These are phyloP conservation scores for Branchinecta sandiegonensis DNA, from an alignment of 2,888 invertebrate genomes.

Conservation along the genomic window DNA sequence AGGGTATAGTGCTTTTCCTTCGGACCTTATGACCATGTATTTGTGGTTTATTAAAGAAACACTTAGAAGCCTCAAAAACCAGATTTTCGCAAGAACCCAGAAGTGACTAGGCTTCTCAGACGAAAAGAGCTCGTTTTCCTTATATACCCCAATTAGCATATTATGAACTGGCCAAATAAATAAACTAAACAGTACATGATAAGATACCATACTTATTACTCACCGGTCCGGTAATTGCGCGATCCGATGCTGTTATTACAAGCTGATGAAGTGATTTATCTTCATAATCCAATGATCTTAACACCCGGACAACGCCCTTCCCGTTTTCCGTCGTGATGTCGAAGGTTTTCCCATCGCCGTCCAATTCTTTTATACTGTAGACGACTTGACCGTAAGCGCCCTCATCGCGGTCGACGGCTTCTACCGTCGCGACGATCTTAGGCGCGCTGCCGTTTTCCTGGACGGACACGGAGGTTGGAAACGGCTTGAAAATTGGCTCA, in stretches of 20 bases:
- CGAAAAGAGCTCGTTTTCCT: too few relatives aligned
- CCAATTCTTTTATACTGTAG: slow-evolving; percentile 67
- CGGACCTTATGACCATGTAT: too few relatives aligned
- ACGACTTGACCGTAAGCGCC: slow-evolving; percentile 84
- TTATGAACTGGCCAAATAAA: too few relatives aligned
- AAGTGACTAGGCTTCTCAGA: too few relatives aligned
- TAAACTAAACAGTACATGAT: too few relatives aligned
- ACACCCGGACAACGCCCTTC: slow-evolving; percentile 63
- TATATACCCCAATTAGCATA: too few relatives aligned
- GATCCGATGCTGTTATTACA: slow-evolving; percentile 62
- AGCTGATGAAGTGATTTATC: slow-evolving; percentile 71
- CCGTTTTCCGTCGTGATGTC: slow-evolving; percentile 67
- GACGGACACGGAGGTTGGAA: slow-evolving; percentile 63
- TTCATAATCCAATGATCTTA: slow-evolving; percentile 67
- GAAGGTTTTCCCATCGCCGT: slow-evolving; percentile 60
- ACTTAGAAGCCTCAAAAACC: too few relatives aligned
- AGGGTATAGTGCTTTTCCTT: too few relatives aligned
- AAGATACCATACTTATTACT: neutral
- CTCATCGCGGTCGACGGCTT: slow-evolving; percentile 77
- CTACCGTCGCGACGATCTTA: slow-evolving; percentile 58
- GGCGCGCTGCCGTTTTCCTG: slow-evolving; percentile 58
- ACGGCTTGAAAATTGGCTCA: slow-evolving; percentile 66
- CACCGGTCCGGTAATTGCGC: slow-evolving; percentile 40
- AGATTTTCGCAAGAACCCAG: too few relatives aligned
- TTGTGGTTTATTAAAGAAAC: too few relatives aligned